Evolutionary conservation across 1,140 invertebrate genomes (phyloP).

Genomic region (Pseudomyrmex concolor): DNA sequence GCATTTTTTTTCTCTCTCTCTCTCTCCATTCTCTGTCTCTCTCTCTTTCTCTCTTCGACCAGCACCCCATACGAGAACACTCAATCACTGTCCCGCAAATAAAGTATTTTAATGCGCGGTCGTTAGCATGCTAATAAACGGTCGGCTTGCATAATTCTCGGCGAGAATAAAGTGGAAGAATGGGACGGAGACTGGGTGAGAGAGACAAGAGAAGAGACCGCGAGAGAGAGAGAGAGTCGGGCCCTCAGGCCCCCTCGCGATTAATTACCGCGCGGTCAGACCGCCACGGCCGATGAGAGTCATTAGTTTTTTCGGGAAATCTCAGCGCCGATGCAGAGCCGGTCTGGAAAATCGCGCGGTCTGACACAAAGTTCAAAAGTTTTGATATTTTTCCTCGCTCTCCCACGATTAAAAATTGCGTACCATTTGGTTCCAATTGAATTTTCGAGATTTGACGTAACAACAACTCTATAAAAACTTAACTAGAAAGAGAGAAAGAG

Average conservation of each 20-base stretch:
- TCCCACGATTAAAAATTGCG: neutral
- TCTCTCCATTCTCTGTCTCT: no score
- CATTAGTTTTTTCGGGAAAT: conserved; percentile 74
- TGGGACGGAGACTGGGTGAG: conserved; percentile 38
- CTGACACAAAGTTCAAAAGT: conserved; percentile 10
- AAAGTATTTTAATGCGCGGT: conserved; percentile 57
- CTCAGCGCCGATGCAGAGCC: conserved; percentile 44
- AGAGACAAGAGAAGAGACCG: conserved; percentile 47
- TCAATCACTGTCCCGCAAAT: conserved; percentile 65
- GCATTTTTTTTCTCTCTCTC: neutral
- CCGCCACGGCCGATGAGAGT: conserved; percentile 70
- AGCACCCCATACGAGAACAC: conserved; percentile 13
- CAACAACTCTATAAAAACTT: no score
- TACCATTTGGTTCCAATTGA: neutral
- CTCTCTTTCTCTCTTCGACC: conserved; percentile 5
- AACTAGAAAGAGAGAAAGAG: no score
- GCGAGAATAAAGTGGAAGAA: conserved; percentile 55
- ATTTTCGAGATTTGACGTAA: no score
- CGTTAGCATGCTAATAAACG: conserved; percentile 71
- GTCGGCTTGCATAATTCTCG: conserved; percentile 63
- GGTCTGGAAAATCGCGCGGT: conserved; percentile 41
- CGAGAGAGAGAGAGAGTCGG: conserved; percentile 63
- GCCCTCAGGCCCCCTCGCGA: conserved; percentile 66
- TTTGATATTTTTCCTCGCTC: no score
- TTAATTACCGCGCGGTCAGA: conserved; percentile 73